Base-by-base conservation (phyloP, 2,888 invertebrate genomes). In the Noctua janthina region DNA sequence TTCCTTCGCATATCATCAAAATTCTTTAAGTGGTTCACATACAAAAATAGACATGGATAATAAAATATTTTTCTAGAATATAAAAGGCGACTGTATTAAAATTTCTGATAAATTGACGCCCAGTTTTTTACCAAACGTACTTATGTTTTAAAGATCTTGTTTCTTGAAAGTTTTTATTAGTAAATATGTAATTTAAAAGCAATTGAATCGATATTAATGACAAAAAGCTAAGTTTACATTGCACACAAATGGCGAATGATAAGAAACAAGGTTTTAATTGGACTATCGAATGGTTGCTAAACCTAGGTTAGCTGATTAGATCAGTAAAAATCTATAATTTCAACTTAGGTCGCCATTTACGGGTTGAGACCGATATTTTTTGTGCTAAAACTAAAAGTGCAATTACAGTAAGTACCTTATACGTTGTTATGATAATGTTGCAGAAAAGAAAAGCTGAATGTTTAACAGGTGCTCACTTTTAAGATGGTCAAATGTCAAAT, bases 1-100 rank as follows among this genome's bases (percentile, higher is more conserved):
- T 78, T 81, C 70, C 56, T 68, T 56, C 66, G 73, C 73, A 67
- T 82, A 86, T 69, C 20, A 84, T 79, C 82, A 73, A 83, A 84
- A 88, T 82, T 79, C 72, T 80, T 72, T 76, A 81, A 81, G 76
- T 79, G 78, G 83, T 82, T 83, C 74, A 78, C 68, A 87, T 74
- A 54, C 64, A 76, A 75, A 83, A 81, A 80, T 84, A 80, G 78
- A 70, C 66, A 73, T 66, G 43, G 56, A 72, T 69, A 69, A 68
- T 87, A 85, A 85, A 67, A 73, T 81, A 77, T 76, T 64, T 56
- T 81, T 75, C 82, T 85, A 81, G 74, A 87, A 87, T 59, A 20
- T 46, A 20, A 67, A 72, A 75, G 10, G 62, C 51, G 15, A 64
- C 15, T 70, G 3, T 59, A 49, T 74, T 23, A 35, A 49, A 49